Evolutionary conservation across 2,113 vertebrate genomes (phyloP).

Genomic region (Eudyptes chrysolophus): DNA sequence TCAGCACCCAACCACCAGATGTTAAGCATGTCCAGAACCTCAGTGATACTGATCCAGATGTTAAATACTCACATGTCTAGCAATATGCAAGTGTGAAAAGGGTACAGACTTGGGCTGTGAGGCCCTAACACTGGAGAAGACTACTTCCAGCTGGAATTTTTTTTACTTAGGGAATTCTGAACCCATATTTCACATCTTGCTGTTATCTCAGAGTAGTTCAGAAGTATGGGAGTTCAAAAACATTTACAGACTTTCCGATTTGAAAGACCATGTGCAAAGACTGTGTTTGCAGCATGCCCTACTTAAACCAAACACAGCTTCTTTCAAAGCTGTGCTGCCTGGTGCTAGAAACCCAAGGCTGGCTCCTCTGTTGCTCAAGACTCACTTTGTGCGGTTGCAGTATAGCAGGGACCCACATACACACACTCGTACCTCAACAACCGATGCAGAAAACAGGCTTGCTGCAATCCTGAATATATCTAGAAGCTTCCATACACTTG

Average conservation of each 20-base stretch:
- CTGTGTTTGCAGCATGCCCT: background rate
- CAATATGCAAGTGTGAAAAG: accelerated
- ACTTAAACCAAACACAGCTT: accelerated
- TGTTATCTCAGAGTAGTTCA: accelerated
- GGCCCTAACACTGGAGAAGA: accelerated
- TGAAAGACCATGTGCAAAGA: no score
- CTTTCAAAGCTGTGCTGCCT: accelerated
- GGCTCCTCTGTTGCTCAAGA: accelerated
- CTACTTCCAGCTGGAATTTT: background rate
- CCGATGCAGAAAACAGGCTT: background rate
- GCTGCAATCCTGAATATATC: background rate
- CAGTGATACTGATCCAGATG: accelerated
- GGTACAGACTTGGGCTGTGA: background rate
- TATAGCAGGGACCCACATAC: accelerated
- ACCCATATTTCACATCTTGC: accelerated
- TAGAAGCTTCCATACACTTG: accelerated
- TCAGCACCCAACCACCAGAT: accelerated
- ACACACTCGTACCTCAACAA: accelerated
- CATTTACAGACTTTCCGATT: background rate
- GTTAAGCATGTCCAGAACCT: accelerated
- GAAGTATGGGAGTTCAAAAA: accelerated
- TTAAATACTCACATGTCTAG: accelerated
- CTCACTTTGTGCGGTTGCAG: accelerated
- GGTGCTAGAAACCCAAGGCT: accelerated
- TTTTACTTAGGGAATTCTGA: background rate